phyloP scores from a whole-genome alignment of 2,888 invertebrate species.

The Drosophila testacea region DNA sequence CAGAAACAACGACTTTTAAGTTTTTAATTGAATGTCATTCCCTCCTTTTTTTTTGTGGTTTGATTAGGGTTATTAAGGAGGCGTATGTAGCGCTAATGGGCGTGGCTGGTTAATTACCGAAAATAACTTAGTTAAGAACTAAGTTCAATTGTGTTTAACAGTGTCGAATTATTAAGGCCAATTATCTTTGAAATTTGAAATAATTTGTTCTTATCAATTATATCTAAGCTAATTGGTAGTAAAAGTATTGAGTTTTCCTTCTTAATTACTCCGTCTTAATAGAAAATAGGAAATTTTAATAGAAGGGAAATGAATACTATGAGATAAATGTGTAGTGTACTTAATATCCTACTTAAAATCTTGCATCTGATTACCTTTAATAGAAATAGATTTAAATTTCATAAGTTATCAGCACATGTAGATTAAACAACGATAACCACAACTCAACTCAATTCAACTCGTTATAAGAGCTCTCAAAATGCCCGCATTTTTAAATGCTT shows the following conservation, averaged over 20 bases:
- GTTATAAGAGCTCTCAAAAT: conserved; percentile 27
- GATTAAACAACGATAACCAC: conserved; percentile 20
- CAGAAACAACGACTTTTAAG: conserved; percentile 36
- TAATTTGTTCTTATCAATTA: no score
- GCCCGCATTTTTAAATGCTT: conserved; percentile 47
- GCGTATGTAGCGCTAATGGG: conserved; percentile 2
- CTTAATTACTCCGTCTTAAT: no score
- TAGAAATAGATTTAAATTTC: not conserved
- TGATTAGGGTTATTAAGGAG: conserved; percentile 43
- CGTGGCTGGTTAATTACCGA: conserved; percentile 9
- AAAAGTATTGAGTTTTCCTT: no score
- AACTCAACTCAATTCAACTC: conserved; percentile 19
- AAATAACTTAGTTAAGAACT: conserved; percentile 13
- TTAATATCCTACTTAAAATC: not conserved
- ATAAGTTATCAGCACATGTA: conserved; percentile 1
- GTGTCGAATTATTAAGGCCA: no score
- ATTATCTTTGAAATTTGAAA: no score
- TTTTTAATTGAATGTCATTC: conserved; percentile 56
- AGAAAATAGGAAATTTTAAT: no score
- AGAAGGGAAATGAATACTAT: no score
- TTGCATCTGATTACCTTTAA: not conserved
- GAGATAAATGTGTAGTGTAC: not conserved
- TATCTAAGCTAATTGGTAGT: no score
- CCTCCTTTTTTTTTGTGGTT: conserved; percentile 11
- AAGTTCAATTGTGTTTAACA: conserved; percentile 1